phyloP scores from a whole-genome alignment of 2,888 invertebrate species.

The Mythimna pallens region DNA sequence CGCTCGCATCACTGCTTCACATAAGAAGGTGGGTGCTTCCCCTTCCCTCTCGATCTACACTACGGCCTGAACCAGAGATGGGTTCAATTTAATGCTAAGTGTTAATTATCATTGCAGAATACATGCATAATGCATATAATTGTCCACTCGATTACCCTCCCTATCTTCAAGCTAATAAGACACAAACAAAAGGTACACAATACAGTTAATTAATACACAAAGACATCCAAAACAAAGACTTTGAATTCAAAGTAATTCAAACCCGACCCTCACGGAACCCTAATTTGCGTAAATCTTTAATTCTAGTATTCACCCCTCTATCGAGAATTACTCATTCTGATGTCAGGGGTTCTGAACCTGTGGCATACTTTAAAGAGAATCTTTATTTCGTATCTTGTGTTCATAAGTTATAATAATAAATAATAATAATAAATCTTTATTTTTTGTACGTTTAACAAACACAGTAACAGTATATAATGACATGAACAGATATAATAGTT shows the following conservation, averaged over 20 bases:
- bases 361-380: background rate
- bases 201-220: constrained; percentile 65
- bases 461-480: no score
- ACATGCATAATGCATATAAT: constrained; percentile 5
- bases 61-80: no score
- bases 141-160: constrained; percentile 15
- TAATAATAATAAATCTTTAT: no score
- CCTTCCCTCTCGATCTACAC: no score
- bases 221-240: constrained; percentile 52
- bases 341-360: constrained; percentile 30
- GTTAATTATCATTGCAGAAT: constrained; percentile 14
- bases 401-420: no score
- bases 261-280: constrained; percentile 55
- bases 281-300: constrained; percentile 69
- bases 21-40: no score
- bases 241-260: constrained; percentile 60
- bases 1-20: no score
- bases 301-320: constrained; percentile 56
- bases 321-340: constrained; percentile 58
- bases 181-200: constrained; percentile 56
- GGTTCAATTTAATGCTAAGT: background rate
- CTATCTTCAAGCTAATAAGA: constrained; percentile 11
- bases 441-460: no score
- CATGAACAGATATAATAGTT: no score
- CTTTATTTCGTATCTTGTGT: no score